Percentiles rank a stretch among this genome's conserved stretches.
phyloP scores from a whole-genome alignment of 2,113 vertebrate species.

The Hippopotamus amphibius region DNA sequence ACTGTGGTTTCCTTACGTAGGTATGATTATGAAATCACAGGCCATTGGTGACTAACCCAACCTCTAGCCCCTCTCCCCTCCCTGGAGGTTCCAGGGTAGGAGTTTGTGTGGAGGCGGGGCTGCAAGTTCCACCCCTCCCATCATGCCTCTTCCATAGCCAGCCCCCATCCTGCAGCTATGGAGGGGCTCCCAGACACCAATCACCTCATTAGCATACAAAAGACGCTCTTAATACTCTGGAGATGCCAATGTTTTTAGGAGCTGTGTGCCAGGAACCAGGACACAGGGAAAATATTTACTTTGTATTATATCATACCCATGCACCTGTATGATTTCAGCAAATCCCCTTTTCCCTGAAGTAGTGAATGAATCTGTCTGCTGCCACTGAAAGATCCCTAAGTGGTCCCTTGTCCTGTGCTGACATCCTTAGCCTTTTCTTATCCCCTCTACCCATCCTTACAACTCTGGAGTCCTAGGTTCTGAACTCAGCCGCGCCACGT shows the following conservation, averaged over 20 bases:
- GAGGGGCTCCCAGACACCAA: not conserved
- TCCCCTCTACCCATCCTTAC: not conserved
- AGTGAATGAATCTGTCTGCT: not conserved
- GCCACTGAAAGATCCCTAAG: not conserved
- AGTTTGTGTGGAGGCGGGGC: not conserved
- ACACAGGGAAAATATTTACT: slow-evolving; percentile 43
- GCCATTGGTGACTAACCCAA: not conserved
- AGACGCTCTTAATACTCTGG: not conserved
- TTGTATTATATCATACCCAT: not conserved
- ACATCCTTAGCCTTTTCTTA: not conserved
- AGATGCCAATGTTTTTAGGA: not conserved
- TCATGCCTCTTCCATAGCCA: not conserved
- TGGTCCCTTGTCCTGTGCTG: not conserved
- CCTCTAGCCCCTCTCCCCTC: not conserved
- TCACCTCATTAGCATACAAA: slow-evolving; percentile 41
- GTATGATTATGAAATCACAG: not conserved
- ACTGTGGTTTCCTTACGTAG: not conserved
- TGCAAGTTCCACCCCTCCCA: not conserved
- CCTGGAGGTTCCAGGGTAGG: not conserved
- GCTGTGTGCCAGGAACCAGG: not conserved
- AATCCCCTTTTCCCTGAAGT: not conserved
- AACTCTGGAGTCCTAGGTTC: not conserved
- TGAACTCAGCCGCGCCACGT: not conserved
- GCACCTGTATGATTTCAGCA: not conserved
- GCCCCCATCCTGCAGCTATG: not conserved